phyloP scores from a whole-genome alignment of 2,888 invertebrate species.

The Pantelozetes paolii region DNA sequence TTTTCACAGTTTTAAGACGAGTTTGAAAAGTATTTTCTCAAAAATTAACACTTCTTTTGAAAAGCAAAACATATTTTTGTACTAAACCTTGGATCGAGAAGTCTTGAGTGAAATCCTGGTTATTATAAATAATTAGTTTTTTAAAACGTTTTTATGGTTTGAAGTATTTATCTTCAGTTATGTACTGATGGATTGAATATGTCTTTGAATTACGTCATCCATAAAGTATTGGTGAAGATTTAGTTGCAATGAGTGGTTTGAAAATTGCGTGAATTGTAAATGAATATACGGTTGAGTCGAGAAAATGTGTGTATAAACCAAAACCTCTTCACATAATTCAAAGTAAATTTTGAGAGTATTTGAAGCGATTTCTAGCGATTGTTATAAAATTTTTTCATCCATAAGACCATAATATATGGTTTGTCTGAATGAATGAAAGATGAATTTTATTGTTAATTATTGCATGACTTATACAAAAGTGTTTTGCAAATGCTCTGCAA shows the following conservation, averaged over 20 bases:
- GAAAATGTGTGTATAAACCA: background rate
- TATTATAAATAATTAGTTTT: too few relatives aligned
- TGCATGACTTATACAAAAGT: conserved; percentile 13
- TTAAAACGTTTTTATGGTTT: too few relatives aligned
- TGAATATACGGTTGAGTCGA: background rate
- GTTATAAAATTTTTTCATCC: background rate
- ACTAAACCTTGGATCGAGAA: too few relatives aligned
- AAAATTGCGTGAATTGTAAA: background rate
- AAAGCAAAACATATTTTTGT: too few relatives aligned
- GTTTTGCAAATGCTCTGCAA: background rate
- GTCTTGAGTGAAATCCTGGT: too few relatives aligned
- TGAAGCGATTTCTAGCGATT: background rate
- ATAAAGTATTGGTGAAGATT: too few relatives aligned
- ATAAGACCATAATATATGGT: conserved; percentile 25
- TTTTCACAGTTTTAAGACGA: too few relatives aligned
- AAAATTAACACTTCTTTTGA: too few relatives aligned
- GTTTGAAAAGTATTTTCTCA: too few relatives aligned
- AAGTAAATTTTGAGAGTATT: background rate
- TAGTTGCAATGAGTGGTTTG: too few relatives aligned
- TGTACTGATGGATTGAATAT: background rate
- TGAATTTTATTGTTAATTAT: conserved; percentile 26
- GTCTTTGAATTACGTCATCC: background rate
- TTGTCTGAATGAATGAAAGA: conserved; percentile 19
- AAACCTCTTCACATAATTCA: background rate
- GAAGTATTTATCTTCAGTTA: too few relatives aligned